Conservation (phyloP, 2,797 vertebrate species). For the Morelia viridis region DNA sequence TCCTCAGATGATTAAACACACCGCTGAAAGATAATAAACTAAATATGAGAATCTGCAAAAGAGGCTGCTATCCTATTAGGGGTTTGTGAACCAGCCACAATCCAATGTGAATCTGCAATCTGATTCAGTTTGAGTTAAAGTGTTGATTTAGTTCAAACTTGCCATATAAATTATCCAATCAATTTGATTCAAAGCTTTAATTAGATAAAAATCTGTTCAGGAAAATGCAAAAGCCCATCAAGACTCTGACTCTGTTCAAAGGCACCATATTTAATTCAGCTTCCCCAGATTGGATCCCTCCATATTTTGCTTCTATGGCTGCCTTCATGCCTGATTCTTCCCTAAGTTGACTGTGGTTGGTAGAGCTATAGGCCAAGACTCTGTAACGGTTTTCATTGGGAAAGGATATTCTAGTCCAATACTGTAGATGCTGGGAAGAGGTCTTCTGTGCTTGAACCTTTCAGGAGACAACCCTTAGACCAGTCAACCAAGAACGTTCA, state of each 20-base stretch:
- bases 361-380: too few species aligned
- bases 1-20: not conserved
- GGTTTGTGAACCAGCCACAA: not conserved
- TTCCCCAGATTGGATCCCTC: too few species aligned
- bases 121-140: not conserved
- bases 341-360: too few species aligned
- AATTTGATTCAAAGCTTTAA: not conserved
- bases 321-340: too few species aligned
- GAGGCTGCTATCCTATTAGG: not conserved
- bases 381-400: too few species aligned
- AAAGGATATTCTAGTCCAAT: too few species aligned
- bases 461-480: not conserved
- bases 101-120: not conserved
- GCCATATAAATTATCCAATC: not conserved
- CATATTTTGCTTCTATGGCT: too few species aligned
- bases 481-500: not conserved
- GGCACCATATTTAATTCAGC: too few species aligned
- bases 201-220: too few species aligned
- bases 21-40: not conserved
- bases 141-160: not conserved
- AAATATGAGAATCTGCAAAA: not conserved
- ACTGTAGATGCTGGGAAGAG: not conserved
- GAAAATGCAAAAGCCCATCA: too few species aligned
- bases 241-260: too few species aligned
- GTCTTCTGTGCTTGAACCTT: not conserved